phyloP scores from a whole-genome alignment of 1,140 invertebrate species.

The Sycobia sp. region DNA sequence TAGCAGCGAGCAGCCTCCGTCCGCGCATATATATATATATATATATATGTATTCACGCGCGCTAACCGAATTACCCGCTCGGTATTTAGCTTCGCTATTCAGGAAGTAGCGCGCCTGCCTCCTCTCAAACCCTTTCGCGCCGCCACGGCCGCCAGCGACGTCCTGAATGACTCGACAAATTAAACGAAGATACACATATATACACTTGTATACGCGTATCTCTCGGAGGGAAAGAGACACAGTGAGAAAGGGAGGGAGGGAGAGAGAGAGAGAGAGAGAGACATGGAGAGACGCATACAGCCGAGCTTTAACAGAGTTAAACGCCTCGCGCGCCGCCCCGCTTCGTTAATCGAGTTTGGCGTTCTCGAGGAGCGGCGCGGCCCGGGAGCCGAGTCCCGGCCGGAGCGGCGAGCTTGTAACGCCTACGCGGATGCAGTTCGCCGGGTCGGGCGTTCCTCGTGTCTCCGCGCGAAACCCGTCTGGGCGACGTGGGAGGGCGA shows the following conservation, averaged over 20 bases:
- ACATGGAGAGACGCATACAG: no score
- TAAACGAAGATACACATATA: slow-evolving; percentile 8
- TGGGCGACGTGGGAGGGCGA: no score
- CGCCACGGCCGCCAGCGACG: slow-evolving; percentile 33
- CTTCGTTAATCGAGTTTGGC: neutral
- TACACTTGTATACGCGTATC: no score
- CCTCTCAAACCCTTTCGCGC: slow-evolving; percentile 51
- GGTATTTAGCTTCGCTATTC: slow-evolving; percentile 59
- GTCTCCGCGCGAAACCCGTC: no score
- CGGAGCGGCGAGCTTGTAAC: no score
- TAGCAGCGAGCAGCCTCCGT: no score
- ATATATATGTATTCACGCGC: neutral
- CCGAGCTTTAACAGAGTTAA: slow-evolving; percentile 19
- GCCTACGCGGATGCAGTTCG: no score
- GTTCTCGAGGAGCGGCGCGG: neutral
- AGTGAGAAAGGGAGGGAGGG: no score
- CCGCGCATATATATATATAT: neutral
- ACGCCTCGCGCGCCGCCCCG: neutral
- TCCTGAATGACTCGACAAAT: slow-evolving; percentile 26
- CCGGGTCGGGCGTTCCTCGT: no score
- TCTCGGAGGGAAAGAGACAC: slow-evolving; percentile 10
- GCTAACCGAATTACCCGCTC: slow-evolving; percentile 52
- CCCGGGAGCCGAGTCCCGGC: neutral
- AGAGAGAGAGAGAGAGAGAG: no score
- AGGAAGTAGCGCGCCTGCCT: slow-evolving; percentile 45